Evolutionary conservation across 1,140 invertebrate species (phyloP).

Genomic region (Caerostris extrusa): DNA sequence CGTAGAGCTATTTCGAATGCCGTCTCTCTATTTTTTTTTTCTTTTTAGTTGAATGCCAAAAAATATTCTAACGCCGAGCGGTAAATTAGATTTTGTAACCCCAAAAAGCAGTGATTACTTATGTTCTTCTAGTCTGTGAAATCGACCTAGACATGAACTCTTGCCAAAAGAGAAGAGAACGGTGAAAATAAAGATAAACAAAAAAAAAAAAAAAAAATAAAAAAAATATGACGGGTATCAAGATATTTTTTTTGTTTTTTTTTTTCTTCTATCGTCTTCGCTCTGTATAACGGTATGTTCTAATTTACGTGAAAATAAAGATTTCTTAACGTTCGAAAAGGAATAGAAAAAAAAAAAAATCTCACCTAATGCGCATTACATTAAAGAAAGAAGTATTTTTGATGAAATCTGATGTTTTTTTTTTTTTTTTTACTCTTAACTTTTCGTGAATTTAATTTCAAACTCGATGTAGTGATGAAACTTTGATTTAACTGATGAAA

Average conservation of each 20-base stretch:
- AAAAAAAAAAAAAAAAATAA: constrained; percentile 36
- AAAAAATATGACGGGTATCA: constrained; percentile 29
- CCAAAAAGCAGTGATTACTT: constrained; percentile 73
- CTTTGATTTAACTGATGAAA: constrained; percentile 16
- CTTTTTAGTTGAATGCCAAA: neutral
- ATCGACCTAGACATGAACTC: constrained; percentile 50
- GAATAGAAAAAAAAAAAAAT: constrained; percentile 5
- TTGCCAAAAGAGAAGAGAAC: neutral
- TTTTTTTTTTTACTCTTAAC: neutral
- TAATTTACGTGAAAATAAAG: constrained; percentile 62
- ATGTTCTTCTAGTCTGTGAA: constrained; percentile 59
- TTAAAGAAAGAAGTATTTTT: constrained; percentile 49
- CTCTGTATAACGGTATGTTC: neutral
- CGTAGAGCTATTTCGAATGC: constrained; percentile 39
- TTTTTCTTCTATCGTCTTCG: constrained; percentile 12
- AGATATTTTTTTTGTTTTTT: neutral
- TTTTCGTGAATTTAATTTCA: constrained; percentile 3
- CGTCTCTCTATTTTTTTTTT: neutral
- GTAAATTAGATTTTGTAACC: constrained; percentile 70
- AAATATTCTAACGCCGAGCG: neutral
- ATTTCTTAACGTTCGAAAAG: neutral
- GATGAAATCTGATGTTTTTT: neutral
- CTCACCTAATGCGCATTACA: neutral
- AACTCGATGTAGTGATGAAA: neutral
- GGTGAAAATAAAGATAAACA: neutral